Percentiles rank a stretch among this genome's conserved stretches.
phyloP scores from a whole-genome alignment of 2,888 invertebrate species.

The Ophion obscuratus region DNA sequence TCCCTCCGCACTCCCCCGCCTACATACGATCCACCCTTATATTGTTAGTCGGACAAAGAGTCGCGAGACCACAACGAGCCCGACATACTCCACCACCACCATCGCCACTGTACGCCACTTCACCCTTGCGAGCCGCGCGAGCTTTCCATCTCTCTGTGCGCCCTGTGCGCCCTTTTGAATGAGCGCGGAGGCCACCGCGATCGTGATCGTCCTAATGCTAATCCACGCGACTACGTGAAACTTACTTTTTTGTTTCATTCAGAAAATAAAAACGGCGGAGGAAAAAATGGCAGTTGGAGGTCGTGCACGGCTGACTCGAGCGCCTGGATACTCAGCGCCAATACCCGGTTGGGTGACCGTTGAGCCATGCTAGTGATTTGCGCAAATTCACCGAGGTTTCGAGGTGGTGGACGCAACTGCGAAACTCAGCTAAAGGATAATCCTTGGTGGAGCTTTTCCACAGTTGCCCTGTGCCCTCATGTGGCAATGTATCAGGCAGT shows the following conservation, averaged over 20 bases:
- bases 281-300: too few species aligned
- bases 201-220: slow-evolving; percentile 37
- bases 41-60: slow-evolving; percentile 83
- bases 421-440: too few species aligned
- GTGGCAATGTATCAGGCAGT: too few species aligned
- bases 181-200: slow-evolving; percentile 34
- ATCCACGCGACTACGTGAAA: slow-evolving; percentile 20
- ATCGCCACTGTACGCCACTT: slow-evolving; percentile 52
- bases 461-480: too few species aligned
- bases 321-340: too few species aligned
- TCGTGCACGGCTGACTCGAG: too few species aligned
- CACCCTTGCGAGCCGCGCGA: slow-evolving; percentile 29
- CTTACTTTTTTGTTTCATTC: neutral
- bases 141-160: neutral
- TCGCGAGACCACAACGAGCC: slow-evolving; percentile 74
- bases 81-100: slow-evolving; percentile 68
- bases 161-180: slow-evolving; percentile 41
- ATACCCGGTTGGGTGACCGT: too few species aligned
- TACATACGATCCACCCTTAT: slow-evolving; percentile 80
- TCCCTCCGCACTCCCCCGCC: slow-evolving; percentile 65
- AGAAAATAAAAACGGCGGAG: too few species aligned
- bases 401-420: too few species aligned
- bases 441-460: too few species aligned
- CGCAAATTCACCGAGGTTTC: too few species aligned
- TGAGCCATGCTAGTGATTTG: too few species aligned